Base-by-base conservation (phyloP, 2,797 vertebrate species). In the Ctenochaetus hawaiiensis region DNA sequence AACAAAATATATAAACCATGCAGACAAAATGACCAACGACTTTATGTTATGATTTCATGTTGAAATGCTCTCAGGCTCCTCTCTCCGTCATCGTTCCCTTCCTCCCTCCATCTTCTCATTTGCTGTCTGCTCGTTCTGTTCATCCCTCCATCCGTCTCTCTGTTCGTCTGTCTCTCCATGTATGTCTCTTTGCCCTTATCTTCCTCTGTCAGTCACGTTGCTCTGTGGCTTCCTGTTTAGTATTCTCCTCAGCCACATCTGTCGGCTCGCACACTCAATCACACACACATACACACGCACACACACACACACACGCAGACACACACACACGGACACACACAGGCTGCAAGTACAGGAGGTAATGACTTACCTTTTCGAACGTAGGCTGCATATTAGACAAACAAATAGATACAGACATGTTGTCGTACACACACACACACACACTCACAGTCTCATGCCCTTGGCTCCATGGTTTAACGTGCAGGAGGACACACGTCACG, bases 231-330 rank as follows among this genome's bases (percentile, higher is more conserved):
- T 17, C 70, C 81, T 80, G 17, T 64, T 91, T 89, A 82, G 81
- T 87, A 91, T 92, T 91, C 89, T 13, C 17, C 75, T 91, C 81
- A 88, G 74, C 66, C 78, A 67, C 78, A 16, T 74, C 70, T 82
- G 83, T 74, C 60, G 4, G 26, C 26, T 47, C 67, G 61, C 1
- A 0, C 59, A 30, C 67, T 60, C 81, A 69, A 41, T 78, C 67
- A 44, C 60, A 72, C 67, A 48, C 69, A 67, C 61, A 62, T 56
- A 73, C n/a, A 37, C 14, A 17, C 64, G 34, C 54, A 72, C 67
- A 34, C 61, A 51, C 72, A 61, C 44, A 48, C 69, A 67, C 61
- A 62, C 59, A 73, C n/a, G 26, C 14, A 17, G 64, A 39, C 54
- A 72, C 67, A 34, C 61, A 51, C 72, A 61, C 44, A 41, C 63